Evolutionary conservation across 35 echinoderm and acorn worm species (phyloP).

Genomic region (Heliocidaris tuberculata): DNA sequence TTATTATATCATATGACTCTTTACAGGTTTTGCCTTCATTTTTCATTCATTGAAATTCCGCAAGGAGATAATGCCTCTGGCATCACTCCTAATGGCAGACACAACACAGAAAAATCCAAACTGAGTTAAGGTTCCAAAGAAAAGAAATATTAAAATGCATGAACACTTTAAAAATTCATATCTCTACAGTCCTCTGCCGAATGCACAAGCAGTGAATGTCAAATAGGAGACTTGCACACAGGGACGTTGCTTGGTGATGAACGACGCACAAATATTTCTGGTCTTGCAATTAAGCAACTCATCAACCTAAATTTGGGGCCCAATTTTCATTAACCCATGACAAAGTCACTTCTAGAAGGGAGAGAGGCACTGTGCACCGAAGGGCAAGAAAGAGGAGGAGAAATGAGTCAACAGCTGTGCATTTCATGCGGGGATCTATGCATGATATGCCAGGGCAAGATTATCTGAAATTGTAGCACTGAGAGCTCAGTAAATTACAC

Average conservation of each 20-base stretch:
- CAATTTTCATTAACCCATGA: not conserved
- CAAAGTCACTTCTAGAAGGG: not conserved
- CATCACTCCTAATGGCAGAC: too few species aligned
- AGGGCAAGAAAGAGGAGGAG: not conserved
- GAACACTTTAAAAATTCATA: too few species aligned
- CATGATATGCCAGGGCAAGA: constrained; percentile 1
- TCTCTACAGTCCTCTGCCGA: not conserved
- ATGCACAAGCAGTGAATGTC: not conserved
- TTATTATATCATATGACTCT: too few species aligned
- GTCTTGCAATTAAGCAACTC: not conserved
- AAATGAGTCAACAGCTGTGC: constrained; percentile 22
- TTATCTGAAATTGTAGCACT: constrained; percentile 43
- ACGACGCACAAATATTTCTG: not conserved
- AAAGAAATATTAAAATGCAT: not conserved
- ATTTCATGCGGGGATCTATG: constrained; percentile 23
- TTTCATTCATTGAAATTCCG: too few species aligned
- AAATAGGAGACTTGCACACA: not conserved
- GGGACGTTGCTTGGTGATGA: not conserved
- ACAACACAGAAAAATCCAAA: not conserved
- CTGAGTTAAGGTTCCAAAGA: not conserved
- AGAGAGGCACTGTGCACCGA: not conserved
- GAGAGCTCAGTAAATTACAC: constrained; percentile 34
- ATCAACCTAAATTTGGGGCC: constrained; percentile 13
- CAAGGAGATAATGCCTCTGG: too few species aligned
- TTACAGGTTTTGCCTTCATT: too few species aligned